Base-by-base conservation (phyloP, 64 coral and sea anemone species). In the Stylophora pistillata region DNA sequence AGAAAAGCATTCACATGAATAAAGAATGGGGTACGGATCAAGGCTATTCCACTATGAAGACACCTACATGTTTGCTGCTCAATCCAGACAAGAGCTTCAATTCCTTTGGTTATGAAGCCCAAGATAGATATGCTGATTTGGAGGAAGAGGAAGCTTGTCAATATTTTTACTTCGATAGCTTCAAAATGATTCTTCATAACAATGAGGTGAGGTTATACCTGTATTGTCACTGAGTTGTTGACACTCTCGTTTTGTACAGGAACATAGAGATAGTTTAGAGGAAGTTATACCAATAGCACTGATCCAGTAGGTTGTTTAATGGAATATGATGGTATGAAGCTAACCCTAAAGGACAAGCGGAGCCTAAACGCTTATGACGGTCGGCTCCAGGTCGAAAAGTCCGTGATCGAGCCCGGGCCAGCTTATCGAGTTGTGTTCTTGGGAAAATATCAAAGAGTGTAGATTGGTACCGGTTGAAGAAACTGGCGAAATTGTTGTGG, bases 1-100 rank as follows among this genome's bases (percentile, higher is more conserved):
- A 77, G 13, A 77, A 55, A 77, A 23, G 47, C 21, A 77, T 77
- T 25, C 74, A 77, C n/a, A 55, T 77, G 74, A 77, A 77, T 20
- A 77, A 77, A 27, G 74, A 77, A 77, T 77, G 74, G 74, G 74
- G 74, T 25, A 54, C 74, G n/a, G 74, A 77, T 55, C 74, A 77
- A 56, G 74, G 74, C 52, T 55, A 27, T 14, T 17, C 52, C 47
- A 77, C 74, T 34, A 4, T 74, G 15, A 74, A 74, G 30, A 47
- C 72, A 16, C 72, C 72, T 9, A 74, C 72, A 1, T 77, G 74
- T 52, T 26, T 77, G 47, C 11, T 77, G 74, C 74, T 77, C n/a
- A 77, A 77, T 34, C 74, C 74, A 9, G 32, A 77, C 74, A 53
- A 54, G 20, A 77, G 74, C 26, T 77, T 77, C 17, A 77, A 77